phyloP scores from a whole-genome alignment of 2,113 vertebrate genomes.

The Dissostichus mawsoni region DNA sequence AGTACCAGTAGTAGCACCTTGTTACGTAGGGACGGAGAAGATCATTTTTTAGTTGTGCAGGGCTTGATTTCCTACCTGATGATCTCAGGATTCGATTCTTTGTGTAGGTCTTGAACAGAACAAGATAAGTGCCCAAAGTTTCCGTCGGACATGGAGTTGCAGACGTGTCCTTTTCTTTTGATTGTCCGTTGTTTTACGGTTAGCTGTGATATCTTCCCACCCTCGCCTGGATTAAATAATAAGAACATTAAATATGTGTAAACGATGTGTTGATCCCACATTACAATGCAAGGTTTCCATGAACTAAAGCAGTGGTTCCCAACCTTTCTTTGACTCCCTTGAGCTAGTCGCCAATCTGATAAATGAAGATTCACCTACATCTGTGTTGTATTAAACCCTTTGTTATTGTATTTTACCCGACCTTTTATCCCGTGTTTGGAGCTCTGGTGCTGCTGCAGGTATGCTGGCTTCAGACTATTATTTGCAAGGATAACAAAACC shows the following conservation, averaged over 20 bases:
- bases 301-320: conserved; percentile 31
- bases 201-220: not conserved
- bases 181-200: not conserved
- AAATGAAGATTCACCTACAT: too few species aligned
- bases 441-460: too few species aligned
- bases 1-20: conserved; percentile 79
- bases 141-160: conserved; percentile 79
- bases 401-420: too few species aligned
- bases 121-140: conserved; percentile 66
- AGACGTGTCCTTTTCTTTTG: conserved; percentile 66
- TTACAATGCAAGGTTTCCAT: conserved; percentile 76
- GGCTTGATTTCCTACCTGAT: not conserved
- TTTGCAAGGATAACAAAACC: too few species aligned
- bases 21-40: conserved; percentile 53
- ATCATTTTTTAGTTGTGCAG: too few species aligned
- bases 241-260: conserved; percentile 87
- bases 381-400: too few species aligned
- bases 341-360: too few species aligned
- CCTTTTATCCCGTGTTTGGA: too few species aligned
- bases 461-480: too few species aligned
- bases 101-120: conserved; percentile 44
- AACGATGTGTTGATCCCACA: conserved; percentile 58
- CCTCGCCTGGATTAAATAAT: conserved; percentile 84
- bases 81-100: conserved; percentile 10
- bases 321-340: too few species aligned